phyloP scores from a whole-genome alignment of 2,888 invertebrate genomes.

The Tachystola acroxantha region DNA sequence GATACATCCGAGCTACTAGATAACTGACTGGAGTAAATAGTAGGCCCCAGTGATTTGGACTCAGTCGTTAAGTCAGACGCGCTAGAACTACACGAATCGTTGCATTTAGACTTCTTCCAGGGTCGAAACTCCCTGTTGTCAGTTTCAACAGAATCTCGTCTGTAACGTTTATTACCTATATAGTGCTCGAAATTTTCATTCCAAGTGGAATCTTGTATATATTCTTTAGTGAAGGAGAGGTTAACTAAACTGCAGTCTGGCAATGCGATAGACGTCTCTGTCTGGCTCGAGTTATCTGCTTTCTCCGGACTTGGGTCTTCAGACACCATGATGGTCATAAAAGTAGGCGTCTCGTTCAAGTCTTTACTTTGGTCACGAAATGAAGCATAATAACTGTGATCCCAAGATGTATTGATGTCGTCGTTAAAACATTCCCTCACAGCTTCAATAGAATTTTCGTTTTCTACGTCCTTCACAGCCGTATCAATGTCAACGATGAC shows the following conservation, averaged over 20 bases:
- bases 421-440: conserved; percentile 47
- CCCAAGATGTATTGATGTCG: conserved; percentile 55
- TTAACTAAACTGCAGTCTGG: conserved; percentile 36
- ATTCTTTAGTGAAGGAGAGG: conserved; percentile 50
- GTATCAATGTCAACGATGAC: conserved; percentile 27
- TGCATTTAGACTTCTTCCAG: conserved; percentile 53
- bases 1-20: conserved; percentile 57
- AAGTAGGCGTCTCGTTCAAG: conserved; percentile 45
- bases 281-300: conserved; percentile 46
- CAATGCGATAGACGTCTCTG: conserved; percentile 36
- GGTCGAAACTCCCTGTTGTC: conserved; percentile 41
- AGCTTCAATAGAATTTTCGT: conserved; percentile 46
- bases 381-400: conserved; percentile 36
- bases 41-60: conserved; percentile 23
- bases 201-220: conserved; percentile 34
- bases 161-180: conserved; percentile 43
- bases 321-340: conserved; percentile 45
- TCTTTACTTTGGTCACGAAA: conserved; percentile 34
- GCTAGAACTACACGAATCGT: conserved; percentile 43
- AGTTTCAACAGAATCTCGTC: conserved; percentile 41
- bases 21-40: conserved; percentile 32
- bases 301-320: conserved; percentile 36
- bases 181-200: conserved; percentile 41
- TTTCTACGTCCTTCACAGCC: conserved; percentile 23
- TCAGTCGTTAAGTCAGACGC: conserved; percentile 39